Evolutionary conservation across 2,797 vertebrate species (phyloP).

Genomic region (Tenualosa thibaudeaui): DNA sequence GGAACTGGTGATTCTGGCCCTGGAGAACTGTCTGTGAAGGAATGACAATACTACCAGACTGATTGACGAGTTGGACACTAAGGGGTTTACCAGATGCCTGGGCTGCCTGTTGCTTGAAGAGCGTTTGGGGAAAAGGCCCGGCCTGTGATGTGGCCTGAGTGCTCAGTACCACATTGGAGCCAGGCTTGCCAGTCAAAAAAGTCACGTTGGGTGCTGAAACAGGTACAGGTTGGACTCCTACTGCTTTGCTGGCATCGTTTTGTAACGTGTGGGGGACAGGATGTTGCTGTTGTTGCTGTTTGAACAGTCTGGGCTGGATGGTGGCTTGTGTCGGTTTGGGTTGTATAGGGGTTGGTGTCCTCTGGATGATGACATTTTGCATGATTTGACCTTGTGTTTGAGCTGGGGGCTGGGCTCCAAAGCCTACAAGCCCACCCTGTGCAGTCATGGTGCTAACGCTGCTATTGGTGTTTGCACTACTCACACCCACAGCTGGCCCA

Average conservation of each 20-base stretch:
- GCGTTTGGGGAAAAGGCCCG: conserved; percentile 73
- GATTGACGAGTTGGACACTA: conserved; percentile 90
- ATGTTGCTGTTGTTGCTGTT: conserved; percentile 68
- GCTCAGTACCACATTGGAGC: conserved; percentile 86
- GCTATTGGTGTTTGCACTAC: conserved; percentile 70
- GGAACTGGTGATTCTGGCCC: conserved; percentile 91
- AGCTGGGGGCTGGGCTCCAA: conserved; percentile 65
- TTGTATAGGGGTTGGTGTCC: conserved; percentile 95
- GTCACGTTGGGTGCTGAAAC: conserved; percentile 85
- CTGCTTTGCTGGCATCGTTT: conserved; percentile 74
- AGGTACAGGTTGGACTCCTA: conserved; percentile 76
- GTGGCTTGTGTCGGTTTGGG: conserved; percentile 86
- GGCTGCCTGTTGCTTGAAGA: conserved; percentile 85
- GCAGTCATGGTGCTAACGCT: conserved; percentile 68
- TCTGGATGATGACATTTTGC: conserved; percentile 91
- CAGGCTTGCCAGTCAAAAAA: conserved; percentile 87
- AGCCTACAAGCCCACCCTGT: conserved; percentile 73
- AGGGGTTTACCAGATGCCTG: conserved; percentile 83
- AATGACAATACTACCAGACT: conserved; percentile 92
- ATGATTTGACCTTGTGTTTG: conserved; percentile 78
- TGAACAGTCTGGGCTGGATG: conserved; percentile 82
- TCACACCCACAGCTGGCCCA: conserved; percentile 84
- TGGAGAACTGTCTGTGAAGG: conserved; percentile 87
- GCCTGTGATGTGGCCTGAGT: conserved; percentile 72
- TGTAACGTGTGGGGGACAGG: conserved; percentile 69